Evolutionary conservation across 2,888 invertebrate species (phyloP).

Genomic region (Anthrax anthrax): DNA sequence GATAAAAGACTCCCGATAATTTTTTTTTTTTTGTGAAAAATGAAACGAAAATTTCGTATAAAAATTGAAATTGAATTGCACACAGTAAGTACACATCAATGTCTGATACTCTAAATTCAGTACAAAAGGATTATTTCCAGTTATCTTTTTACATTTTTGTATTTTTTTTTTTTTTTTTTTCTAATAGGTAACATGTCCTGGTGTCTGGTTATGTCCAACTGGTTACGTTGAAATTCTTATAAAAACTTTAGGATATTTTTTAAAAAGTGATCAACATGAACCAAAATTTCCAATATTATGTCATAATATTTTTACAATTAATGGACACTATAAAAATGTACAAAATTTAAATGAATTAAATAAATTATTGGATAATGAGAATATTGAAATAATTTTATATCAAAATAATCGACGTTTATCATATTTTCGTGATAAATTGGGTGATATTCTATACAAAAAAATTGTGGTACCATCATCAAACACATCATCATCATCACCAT

Average conservation of each 20-base stretch:
- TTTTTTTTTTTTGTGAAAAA: no score
- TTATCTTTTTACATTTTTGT: background rate
- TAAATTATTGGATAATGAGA: constrained; percentile 21
- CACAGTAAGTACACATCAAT: constrained; percentile 24
- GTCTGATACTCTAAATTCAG: background rate
- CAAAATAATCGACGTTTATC: constrained; percentile 31
- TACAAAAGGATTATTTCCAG: background rate
- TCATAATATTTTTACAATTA: constrained; percentile 28
- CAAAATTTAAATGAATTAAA: constrained; percentile 21
- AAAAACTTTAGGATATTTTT: constrained; percentile 29
- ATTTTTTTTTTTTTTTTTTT: background rate
- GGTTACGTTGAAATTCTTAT: constrained; percentile 29
- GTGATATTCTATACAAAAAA: constrained; percentile 23
- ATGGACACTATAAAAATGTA: constrained; percentile 28
- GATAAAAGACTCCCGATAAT: no score
- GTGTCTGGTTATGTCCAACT: constrained; percentile 32
- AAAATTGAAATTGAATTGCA: constrained; percentile 27
- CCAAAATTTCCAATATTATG: constrained; percentile 30
- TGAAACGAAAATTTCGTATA: constrained; percentile 21
- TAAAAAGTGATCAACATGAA: constrained; percentile 28
- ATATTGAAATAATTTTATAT: constrained; percentile 29
- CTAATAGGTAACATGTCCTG: constrained; percentile 29
- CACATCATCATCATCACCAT: no score
- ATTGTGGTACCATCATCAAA: no score
- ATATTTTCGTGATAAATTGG: constrained; percentile 25